Percentiles rank a stretch among this genome's conserved stretches.
Conservation (phyloP, 2,888 invertebrate species). For the Dynastes tityus region DNA sequence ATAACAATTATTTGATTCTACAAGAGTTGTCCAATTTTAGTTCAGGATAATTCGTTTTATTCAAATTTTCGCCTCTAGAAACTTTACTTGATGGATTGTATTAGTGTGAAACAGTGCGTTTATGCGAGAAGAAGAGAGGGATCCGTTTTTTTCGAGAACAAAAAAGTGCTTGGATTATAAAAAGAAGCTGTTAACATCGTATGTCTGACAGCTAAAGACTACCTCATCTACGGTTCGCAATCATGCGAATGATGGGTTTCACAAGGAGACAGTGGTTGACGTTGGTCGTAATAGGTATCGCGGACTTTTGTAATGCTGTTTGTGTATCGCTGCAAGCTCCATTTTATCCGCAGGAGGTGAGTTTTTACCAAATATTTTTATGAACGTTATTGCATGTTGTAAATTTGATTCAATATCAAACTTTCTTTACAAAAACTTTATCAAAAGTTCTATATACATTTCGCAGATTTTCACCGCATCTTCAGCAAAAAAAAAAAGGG, state of each 20-base stretch:
- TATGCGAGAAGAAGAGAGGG: background rate
- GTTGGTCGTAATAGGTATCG: constrained; percentile 83
- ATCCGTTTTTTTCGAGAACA: background rate
- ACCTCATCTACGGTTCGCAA: background rate
- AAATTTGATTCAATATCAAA: too few species aligned
- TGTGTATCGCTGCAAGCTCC: constrained; percentile 90
- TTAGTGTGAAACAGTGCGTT: background rate
- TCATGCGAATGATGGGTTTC: constrained; percentile 75
- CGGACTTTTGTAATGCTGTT: constrained; percentile 88
- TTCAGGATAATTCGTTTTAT: constrained; percentile 31
- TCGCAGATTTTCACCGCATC: too few species aligned
- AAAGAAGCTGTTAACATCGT: constrained; percentile 17
- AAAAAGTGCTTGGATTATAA: constrained; percentile 2
- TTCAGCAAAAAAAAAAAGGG: too few species aligned
- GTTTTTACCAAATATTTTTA: constrained; percentile 58
- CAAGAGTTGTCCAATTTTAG: constrained; percentile 65
- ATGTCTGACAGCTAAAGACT: background rate
- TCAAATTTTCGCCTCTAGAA: background rate
- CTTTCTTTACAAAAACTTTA: too few species aligned
- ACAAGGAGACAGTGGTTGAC: constrained; percentile 85
- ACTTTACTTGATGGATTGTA: background rate
- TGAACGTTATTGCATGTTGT: constrained; percentile 16
- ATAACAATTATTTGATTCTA: constrained; percentile 66
- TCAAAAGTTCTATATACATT: too few species aligned
- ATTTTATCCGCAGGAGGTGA: constrained; percentile 88